Conservation (phyloP, 2,113 vertebrate genomes). For the Haemorhous mexicanus region DNA sequence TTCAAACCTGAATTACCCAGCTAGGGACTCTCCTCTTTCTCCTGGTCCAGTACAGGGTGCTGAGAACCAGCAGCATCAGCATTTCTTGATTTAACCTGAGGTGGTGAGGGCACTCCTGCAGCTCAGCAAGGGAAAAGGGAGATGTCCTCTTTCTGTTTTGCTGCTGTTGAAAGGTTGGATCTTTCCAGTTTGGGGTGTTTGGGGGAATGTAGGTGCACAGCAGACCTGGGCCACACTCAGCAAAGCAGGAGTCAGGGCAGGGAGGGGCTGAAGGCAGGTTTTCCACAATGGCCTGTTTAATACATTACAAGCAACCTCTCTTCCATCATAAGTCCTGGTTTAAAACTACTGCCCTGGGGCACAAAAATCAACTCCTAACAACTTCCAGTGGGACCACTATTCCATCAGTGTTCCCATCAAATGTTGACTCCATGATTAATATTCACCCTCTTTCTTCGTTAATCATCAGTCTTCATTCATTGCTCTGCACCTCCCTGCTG, state of each 20-base stretch:
- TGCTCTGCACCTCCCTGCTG: slow-evolving; percentile 42
- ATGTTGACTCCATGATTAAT: slow-evolving; percentile 67
- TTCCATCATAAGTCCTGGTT: slow-evolving; percentile 47
- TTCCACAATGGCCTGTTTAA: slow-evolving; percentile 26
- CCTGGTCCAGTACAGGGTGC: neutral
- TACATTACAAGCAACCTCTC: slow-evolving; percentile 9
- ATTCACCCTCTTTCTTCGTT: slow-evolving; percentile 64
- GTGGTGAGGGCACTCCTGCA: neutral
- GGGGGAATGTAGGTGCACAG: neutral
- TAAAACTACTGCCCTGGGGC: slow-evolving; percentile 49
- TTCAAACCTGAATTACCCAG: neutral
- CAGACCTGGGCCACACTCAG: neutral
- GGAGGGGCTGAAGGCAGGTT: neutral
- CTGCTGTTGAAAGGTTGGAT: neutral
- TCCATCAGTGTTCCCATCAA: slow-evolving; percentile 67
- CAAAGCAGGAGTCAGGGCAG: neutral
- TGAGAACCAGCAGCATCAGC: neutral
- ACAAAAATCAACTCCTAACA: slow-evolving; percentile 68
- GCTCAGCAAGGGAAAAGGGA: neutral
- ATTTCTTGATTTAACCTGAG: neutral
- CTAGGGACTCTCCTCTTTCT: neutral
- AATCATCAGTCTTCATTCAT: slow-evolving; percentile 66
- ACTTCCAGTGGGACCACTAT: slow-evolving; percentile 62
- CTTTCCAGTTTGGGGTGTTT: neutral
- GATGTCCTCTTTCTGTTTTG: neutral